These are phyloP conservation scores for Heterocephalus glaber DNA, from an alignment of 2,113 vertebrate genomes.

Conservation along the genomic window DNA sequence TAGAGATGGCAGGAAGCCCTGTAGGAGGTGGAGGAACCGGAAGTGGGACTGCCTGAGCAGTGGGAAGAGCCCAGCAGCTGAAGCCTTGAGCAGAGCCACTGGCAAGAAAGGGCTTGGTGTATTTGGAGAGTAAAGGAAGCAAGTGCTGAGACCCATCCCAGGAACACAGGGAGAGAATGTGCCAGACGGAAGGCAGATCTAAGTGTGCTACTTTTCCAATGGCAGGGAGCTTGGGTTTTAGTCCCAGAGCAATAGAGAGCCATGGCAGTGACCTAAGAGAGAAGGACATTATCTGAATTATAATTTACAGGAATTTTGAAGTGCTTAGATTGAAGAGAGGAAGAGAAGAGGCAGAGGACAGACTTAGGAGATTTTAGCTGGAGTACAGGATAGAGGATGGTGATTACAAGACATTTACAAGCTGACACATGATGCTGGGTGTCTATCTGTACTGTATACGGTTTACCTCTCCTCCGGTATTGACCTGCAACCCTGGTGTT, in stretches of 20 bases:
- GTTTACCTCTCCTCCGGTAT: not conserved
- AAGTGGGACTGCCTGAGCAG: not conserved
- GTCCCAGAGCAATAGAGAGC: not conserved
- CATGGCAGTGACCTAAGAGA: not conserved
- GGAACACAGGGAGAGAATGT: not conserved
- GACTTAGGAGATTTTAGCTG: not conserved
- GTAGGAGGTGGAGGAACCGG: rapidly evolving
- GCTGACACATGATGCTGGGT: not conserved
- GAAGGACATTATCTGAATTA: not conserved
- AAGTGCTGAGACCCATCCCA: not conserved
- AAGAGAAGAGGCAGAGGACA: too few species aligned
- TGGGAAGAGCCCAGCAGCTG: not conserved
- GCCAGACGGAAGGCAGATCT: not conserved
- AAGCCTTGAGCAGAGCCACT: not conserved
- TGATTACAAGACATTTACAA: not conserved
- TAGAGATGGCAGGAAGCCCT: not conserved
- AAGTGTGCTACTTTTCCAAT: not conserved
- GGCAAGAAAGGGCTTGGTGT: rapidly evolving
- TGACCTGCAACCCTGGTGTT: not conserved
- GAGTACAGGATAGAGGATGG: not conserved
- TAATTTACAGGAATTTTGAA: not conserved
- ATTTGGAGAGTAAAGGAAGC: not conserved
- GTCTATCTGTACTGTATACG: not conserved
- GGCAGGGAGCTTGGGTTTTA: not conserved
- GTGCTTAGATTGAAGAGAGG: not conserved